These are phyloP conservation scores for Aphrophora alni DNA, from an alignment of 2,888 invertebrate species.

Conservation along the genomic window DNA sequence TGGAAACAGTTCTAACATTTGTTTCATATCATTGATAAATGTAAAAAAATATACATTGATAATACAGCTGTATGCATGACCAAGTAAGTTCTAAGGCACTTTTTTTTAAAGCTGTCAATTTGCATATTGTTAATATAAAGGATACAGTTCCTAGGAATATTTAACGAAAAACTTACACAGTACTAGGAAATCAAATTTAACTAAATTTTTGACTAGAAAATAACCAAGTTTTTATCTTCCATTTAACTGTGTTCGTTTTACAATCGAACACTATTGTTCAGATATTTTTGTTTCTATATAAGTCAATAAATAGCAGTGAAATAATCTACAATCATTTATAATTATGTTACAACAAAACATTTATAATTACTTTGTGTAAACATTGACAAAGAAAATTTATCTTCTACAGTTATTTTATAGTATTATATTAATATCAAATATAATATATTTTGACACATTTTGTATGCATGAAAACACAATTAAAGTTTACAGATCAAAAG, in stretches of 20 bases:
- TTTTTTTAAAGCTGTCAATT: slow-evolving; percentile 2
- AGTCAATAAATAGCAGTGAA: too few relatives aligned
- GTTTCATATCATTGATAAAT: not conserved
- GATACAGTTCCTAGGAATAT: not conserved
- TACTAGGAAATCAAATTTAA: not conserved
- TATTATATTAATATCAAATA: too few relatives aligned
- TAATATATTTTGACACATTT: too few relatives aligned
- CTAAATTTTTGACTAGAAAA: slow-evolving; percentile 1
- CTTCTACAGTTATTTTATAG: too few relatives aligned
- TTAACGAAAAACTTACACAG: not conserved
- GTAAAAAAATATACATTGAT: not conserved
- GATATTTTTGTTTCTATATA: too few relatives aligned
- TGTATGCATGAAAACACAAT: too few relatives aligned
- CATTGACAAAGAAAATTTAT: too few relatives aligned
- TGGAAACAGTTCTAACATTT: not conserved
- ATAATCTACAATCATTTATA: too few relatives aligned
- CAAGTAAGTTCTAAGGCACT: slow-evolving; percentile 1
- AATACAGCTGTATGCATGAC: not conserved
- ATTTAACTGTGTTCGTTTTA: not conserved
- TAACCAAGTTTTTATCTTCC: not conserved
- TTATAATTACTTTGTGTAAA: too few relatives aligned
- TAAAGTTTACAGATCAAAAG: too few relatives aligned
- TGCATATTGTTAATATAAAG: not conserved
- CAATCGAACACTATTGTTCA: not conserved
- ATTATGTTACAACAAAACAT: too few relatives aligned